A percentile compares a stretch with the other conserved stretches of the same genome.
Conservation (phyloP, 2,797 vertebrate genomes). For the Falco rusticolus region DNA sequence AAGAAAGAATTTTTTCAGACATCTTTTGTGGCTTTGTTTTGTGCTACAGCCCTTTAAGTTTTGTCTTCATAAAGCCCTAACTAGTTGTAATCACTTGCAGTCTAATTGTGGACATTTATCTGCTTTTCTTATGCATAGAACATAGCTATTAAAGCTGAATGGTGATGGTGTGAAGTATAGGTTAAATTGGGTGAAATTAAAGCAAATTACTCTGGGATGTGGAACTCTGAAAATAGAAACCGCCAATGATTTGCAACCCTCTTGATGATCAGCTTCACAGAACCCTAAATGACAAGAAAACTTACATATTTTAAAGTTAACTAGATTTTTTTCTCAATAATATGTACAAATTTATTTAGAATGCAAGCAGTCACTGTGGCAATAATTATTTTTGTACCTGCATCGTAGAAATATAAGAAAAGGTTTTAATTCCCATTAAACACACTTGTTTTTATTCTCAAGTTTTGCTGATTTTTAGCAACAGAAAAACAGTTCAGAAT, state of each 20-base stretch:
- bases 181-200: constrained; percentile 99
- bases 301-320: constrained; percentile 85
- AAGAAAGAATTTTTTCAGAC: constrained; percentile 82
- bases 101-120: constrained; percentile 98
- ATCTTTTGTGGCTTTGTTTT: constrained; percentile 88
- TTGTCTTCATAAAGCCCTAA: constrained; percentile 87
- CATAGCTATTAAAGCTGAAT: constrained; percentile 91
- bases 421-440: constrained; percentile 70
- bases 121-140: constrained; percentile 90
- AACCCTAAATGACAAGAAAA: constrained; percentile 84
- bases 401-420: constrained; percentile 55
- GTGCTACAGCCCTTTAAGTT: constrained; percentile 85
- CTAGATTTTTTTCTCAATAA: constrained; percentile 78
- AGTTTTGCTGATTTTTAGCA: constrained; percentile 64
- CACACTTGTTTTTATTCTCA: constrained; percentile 60
- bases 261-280: constrained; percentile 90
- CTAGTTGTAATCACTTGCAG: constrained; percentile 90
- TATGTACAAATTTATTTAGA: constrained; percentile 82
- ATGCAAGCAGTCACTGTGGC: constrained; percentile 71
- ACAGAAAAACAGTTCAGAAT: background rate
- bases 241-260: constrained; percentile 89
- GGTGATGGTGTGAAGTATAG: constrained; percentile 92
- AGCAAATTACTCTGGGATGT: constrained; percentile 96
- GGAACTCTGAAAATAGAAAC: constrained; percentile 88
- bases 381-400: constrained; percentile 79